These are phyloP conservation scores for Notamacropus eugenii DNA, from an alignment of 2,797 vertebrate genomes.

Conservation along the genomic window DNA sequence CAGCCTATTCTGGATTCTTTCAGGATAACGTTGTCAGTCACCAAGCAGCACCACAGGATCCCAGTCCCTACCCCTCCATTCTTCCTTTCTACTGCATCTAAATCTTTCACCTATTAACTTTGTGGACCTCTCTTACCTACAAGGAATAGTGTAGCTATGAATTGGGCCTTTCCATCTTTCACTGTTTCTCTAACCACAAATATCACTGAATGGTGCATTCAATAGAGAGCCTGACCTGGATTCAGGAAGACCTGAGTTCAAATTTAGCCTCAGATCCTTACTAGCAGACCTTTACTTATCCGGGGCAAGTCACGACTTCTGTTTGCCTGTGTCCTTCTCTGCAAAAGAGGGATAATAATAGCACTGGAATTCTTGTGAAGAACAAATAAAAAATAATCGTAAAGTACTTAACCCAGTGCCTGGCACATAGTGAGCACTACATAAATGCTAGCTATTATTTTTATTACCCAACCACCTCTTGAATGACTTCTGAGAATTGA, in stretches of 20 bases:
- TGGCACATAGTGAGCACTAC: neutral
- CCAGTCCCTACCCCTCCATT: constrained; percentile 3
- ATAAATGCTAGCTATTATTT: neutral
- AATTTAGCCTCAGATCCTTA: neutral
- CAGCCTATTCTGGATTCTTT: constrained; percentile 10
- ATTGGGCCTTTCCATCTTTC: neutral
- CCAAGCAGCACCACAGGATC: neutral
- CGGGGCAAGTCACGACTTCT: neutral
- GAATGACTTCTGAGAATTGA: neutral
- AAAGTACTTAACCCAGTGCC: neutral
- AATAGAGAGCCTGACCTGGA: neutral
- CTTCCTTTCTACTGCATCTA: constrained; percentile 2
- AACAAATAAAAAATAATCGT: neutral
- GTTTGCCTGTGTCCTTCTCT: neutral
- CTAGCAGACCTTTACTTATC: neutral
- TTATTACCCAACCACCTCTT: neutral
- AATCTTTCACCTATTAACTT: neutral
- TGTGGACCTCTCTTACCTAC: neutral
- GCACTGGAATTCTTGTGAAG: neutral
- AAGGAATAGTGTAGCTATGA: neutral
- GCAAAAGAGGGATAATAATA: neutral
- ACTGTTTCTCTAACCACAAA: constrained; percentile 13
- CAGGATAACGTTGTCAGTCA: neutral
- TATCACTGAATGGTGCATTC: neutral
- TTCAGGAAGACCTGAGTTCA: neutral